These are phyloP conservation scores for Hydractinia symbiolongicarpus DNA, from an alignment of 30 jellyfish, hydroid and myxozoan species.

Conservation along the genomic window DNA sequence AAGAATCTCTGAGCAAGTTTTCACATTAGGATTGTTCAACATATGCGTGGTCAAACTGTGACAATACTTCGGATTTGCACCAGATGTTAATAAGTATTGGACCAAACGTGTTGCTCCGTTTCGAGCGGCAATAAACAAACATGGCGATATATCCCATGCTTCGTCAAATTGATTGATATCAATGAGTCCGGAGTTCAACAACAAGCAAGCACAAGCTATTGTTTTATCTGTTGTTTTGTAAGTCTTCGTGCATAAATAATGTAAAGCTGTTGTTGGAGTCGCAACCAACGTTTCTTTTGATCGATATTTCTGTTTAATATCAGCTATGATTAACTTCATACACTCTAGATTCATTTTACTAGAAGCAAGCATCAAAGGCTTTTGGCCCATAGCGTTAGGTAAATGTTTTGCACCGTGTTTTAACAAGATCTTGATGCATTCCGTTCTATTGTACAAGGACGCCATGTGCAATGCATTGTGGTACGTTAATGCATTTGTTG, in stretches of 20 bases:
- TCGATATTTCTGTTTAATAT: conserved; percentile 27
- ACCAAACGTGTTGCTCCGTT: conserved; percentile 85
- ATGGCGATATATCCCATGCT: conserved; percentile 47
- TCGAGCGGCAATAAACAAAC: conserved; percentile 64
- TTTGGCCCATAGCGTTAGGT: conserved; percentile 59
- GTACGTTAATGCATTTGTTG: not conserved
- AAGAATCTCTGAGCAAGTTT: conserved; percentile 35
- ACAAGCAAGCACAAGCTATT: conserved; percentile 74
- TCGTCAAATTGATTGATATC: conserved; percentile 43
- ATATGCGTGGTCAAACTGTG: conserved; percentile 38
- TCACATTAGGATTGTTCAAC: conserved; percentile 47
- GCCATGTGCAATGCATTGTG: conserved; percentile 78
- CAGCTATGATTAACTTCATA: conserved; percentile 47
- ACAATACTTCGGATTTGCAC: conserved; percentile 44
- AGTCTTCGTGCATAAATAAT: conserved; percentile 70
- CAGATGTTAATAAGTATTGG: conserved; percentile 39
- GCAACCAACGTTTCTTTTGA: not conserved
- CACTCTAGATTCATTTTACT: conserved; percentile 53
- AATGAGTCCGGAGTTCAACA: conserved; percentile 68
- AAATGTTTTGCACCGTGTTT: conserved; percentile 67
- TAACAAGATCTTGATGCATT: conserved; percentile 73
- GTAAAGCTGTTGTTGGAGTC: conserved; percentile 49
- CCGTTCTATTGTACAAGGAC: conserved; percentile 57
- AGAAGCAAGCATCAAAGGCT: conserved; percentile 70
- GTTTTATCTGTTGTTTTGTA: conserved; percentile 54